These are phyloP conservation scores for Astyanax mexicanus DNA, from an alignment of 2,797 vertebrate genomes.

Conservation along the genomic window DNA sequence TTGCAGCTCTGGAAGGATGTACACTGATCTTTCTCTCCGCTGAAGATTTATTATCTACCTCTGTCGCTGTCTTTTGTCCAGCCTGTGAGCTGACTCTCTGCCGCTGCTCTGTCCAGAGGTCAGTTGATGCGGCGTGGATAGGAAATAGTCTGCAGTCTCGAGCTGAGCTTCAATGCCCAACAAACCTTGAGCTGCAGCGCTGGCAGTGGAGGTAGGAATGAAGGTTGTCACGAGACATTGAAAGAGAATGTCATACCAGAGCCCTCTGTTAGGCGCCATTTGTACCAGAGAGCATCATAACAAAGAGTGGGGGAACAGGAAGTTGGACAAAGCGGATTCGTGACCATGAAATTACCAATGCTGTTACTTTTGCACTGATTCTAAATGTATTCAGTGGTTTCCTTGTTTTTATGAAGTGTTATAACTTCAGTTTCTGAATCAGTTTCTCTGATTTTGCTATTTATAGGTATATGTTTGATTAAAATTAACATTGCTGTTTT, in stretches of 20 bases:
- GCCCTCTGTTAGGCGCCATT: no score
- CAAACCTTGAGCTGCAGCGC: slow-evolving; percentile 25
- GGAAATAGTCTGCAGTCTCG: not conserved
- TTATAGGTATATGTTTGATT: no score
- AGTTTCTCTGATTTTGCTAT: no score
- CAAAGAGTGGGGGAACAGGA: not conserved
- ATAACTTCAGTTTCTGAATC: no score
- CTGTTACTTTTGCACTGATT: no score
- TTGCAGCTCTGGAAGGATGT: not conserved
- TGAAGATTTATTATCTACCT: slow-evolving; percentile 20
- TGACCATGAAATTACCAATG: not conserved
- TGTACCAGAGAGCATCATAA: not conserved
- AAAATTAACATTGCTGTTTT: no score
- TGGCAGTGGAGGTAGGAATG: not conserved
- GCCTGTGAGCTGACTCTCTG: not conserved
- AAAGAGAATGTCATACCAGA: not conserved
- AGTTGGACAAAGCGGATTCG: not conserved
- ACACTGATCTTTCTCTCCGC: not conserved
- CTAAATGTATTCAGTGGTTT: no score
- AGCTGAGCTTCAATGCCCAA: not conserved
- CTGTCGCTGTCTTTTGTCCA: not conserved
- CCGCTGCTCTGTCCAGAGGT: not conserved
- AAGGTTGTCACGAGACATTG: not conserved
- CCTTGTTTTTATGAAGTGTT: no score
- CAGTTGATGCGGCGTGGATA: not conserved